Percentiles rank a stretch among this genome's conserved stretches.
Conservation (phyloP, 2,113 vertebrate species). For the Psittacus erithacus region DNA sequence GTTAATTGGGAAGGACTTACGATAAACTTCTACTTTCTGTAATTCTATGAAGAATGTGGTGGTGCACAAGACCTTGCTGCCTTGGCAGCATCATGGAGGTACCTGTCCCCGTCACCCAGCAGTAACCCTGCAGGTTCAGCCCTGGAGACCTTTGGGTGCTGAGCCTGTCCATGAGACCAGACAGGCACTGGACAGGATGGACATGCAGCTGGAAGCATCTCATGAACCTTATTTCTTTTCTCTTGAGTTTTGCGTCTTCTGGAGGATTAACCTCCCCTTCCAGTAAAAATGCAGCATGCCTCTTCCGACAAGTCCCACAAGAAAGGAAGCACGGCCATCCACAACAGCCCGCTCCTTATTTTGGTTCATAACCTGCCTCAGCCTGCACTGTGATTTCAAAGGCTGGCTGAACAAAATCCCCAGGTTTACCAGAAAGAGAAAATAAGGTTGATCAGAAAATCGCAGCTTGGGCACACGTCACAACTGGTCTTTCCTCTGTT, state of each 20-base stretch:
- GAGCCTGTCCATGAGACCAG: neutral
- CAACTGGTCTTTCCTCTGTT: neutral
- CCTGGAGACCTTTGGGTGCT: neutral
- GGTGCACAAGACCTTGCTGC: neutral
- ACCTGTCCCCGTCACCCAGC: neutral
- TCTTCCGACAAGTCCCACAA: neutral
- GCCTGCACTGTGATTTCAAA: neutral
- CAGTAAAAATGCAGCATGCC: neutral
- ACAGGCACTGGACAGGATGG: neutral
- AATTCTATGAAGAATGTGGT: neutral
- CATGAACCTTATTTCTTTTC: neutral
- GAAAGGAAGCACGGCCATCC: neutral
- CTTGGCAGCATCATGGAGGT: neutral
- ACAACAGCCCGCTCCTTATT: neutral
- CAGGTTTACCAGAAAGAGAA: neutral
- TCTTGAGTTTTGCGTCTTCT: neutral
- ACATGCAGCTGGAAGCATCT: neutral
- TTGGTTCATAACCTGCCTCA: neutral
- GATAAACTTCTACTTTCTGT: neutral
- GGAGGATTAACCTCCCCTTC: neutral
- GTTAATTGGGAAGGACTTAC: conserved; percentile 12
- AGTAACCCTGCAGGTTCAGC: neutral
- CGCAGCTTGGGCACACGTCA: neutral
- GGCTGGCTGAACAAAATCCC: neutral
- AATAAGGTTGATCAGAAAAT: neutral